Base-by-base conservation (phyloP, 2,797 vertebrate genomes). In the Thalassophryne amazonica region DNA sequence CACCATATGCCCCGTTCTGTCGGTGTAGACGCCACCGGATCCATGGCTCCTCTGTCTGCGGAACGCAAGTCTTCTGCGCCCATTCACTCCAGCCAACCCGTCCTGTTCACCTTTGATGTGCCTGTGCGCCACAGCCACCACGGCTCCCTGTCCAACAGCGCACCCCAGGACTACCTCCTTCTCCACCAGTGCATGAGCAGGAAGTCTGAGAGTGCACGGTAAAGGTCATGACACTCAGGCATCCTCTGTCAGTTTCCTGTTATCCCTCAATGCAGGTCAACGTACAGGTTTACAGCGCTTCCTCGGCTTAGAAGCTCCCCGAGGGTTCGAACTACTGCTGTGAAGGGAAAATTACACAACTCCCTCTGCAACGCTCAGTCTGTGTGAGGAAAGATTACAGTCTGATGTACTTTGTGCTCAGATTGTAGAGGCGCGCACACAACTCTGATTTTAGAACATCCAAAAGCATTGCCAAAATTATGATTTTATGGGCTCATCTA, bases 171-270 rank as follows among this genome's bases (percentile, higher is more conserved):
- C 85, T 99, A 99, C 87, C 94, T 99, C 84, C 94, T 98, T 58
- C 90, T 99, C 40, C 97, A 99, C 83, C 97, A 99, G 80, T 99
- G 97, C 80, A 93, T 98, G 89, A 99, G 97, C 91, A 94, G 93
- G 73, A 96, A 94, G 81, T 92, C 93, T 0, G 96, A 98, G 80
- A 95, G 91, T 0, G 21, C 93, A 57, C 92, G 97, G 96, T 99
- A 93, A 89, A 81, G 72, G 72, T 81, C 81, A 39, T 7, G 53
- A 79, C 76, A 69, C 77, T 35, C 65, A 19, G 45, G 57, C 78
- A 51, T 81, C 80, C 84, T 81, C 78, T 82, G 73, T 74, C 59
- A 49, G 76, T 75, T 86, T 89, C 84, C 84, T 87, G 83, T 85
- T 85, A 76, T 83, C 73, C 21, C 30, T 71, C 78, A 78, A 77